These are phyloP conservation scores for Scomber japonicus DNA, from an alignment of 2,113 vertebrate genomes.

Conservation along the genomic window DNA sequence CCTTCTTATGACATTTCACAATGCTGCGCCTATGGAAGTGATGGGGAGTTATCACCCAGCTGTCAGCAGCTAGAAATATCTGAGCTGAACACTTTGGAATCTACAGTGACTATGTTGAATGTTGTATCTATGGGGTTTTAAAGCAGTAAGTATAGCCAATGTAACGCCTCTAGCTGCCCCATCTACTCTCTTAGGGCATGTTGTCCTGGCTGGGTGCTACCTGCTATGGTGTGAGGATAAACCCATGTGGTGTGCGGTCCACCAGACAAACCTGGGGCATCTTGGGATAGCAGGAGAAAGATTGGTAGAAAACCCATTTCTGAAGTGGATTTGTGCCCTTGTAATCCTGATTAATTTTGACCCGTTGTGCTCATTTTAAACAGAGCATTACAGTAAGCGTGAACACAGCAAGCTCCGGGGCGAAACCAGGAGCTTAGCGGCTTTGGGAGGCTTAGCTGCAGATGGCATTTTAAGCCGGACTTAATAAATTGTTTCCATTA, in stretches of 20 bases:
- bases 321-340: constrained; percentile 89
- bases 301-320: constrained; percentile 87
- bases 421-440: constrained; percentile 87
- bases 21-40: constrained; percentile 58
- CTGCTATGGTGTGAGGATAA: constrained; percentile 31
- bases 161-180: background rate
- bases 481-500: constrained; percentile 92
- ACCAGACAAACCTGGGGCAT: constrained; percentile 78
- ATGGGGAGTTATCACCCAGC: constrained; percentile 65
- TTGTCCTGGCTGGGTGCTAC: constrained; percentile 31
- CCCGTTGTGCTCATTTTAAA: constrained; percentile 89
- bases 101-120: constrained; percentile 63
- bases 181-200: constrained; percentile 1
- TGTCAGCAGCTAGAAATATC: constrained; percentile 70
- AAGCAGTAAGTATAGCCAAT: background rate
- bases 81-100: constrained; percentile 59
- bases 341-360: constrained; percentile 91
- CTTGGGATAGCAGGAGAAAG: constrained; percentile 81
- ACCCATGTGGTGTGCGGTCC: constrained; percentile 51
- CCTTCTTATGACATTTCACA: constrained; percentile 66
- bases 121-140: constrained; percentile 47
- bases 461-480: constrained; percentile 90
- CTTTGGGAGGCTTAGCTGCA: constrained; percentile 89
- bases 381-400: constrained; percentile 88
- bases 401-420: constrained; percentile 85